Evolutionary conservation across 2,888 invertebrate genomes (phyloP).

Genomic region (Tiliacea citrago): DNA sequence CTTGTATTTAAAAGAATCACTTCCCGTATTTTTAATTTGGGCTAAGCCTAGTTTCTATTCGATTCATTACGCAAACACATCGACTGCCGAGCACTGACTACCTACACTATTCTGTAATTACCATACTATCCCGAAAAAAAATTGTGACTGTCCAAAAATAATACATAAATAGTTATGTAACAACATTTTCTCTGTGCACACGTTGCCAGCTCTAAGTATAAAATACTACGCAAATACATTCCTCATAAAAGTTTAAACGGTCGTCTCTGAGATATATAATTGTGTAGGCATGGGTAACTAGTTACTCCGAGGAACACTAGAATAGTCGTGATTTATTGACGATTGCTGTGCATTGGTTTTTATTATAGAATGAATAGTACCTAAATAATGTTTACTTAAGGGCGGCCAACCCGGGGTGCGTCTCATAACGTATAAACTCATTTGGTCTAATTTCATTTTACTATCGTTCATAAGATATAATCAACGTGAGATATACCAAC

Average conservation of each 20-base stretch:
- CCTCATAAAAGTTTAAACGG: constrained; percentile 23
- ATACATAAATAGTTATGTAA: constrained; percentile 20
- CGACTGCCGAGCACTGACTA: constrained; percentile 8
- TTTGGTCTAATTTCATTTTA: too few relatives aligned
- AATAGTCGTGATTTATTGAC: constrained; percentile 9
- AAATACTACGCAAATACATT: constrained; percentile 43
- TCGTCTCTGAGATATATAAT: background rate
- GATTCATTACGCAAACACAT: background rate
- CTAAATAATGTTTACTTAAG: too few relatives aligned
- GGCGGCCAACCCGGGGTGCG: too few relatives aligned
- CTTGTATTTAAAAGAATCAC: background rate
- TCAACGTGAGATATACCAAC: too few relatives aligned
- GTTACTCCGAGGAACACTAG: background rate
- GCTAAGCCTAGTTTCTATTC: background rate
- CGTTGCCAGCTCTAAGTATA: constrained; percentile 38
- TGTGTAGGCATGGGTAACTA: background rate
- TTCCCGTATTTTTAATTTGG: background rate
- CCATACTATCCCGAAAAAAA: constrained; percentile 3
- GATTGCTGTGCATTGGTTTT: background rate
- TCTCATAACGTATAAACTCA: too few relatives aligned
- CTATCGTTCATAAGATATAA: too few relatives aligned
- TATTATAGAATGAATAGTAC: background rate
- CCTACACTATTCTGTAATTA: constrained; percentile 13
- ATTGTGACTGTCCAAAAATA: constrained; percentile 42
- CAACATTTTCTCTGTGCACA: constrained; percentile 9